Evolutionary conservation across 2,888 invertebrate species (phyloP), one percentile per base, ranked within the genome.

Genomic region (Mechanitis mazaeus): DNA sequence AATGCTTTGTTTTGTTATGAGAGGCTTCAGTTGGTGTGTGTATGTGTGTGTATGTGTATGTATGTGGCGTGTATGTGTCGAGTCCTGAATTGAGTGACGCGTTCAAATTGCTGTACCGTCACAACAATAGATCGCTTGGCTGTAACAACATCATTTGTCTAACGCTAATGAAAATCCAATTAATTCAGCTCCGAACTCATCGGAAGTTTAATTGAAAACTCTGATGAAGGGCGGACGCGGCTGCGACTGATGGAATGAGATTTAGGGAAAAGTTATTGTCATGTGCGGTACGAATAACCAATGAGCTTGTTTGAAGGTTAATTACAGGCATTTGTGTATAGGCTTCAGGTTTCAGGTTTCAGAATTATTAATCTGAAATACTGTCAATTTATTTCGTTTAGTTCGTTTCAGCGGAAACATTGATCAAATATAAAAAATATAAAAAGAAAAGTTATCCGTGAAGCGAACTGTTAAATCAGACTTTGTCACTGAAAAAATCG

Each of bases 131-230:
- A 84, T 84, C 79, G 81, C 74, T 81, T 75, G 80, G 76, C 81
- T 81, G 84, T 81, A 84, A 87, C 87, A 87, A 84, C 87, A 85
- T 88, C 84, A 87, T 89, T 87, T 84, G 86, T 85, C 79, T 79
- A 85, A 81, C 85, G 81, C 85, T 89, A 87, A 88, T 89, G 88
- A 87, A 89, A 88, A 87, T 85, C 86, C 87, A 87, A 89, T 89
- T 89, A 89, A 89, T 88, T 85, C 80, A 73, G 80, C 79, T 84
- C 81, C 83, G 79, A 87, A 89, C 88, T 88, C 88, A 87, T 88
- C 87, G 77, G 81, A 88, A 89, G 86, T 89, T 89, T 87, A 89
- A 88, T 89, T 88, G 87, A 89, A 89, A 89, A 86, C 85, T 87
- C 72, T 75, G 78, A 71, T 75, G 78, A 80, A 75, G 82, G 80